Base-by-base conservation (phyloP, 2,113 vertebrate species). In the Hoplias malabaricus region DNA sequence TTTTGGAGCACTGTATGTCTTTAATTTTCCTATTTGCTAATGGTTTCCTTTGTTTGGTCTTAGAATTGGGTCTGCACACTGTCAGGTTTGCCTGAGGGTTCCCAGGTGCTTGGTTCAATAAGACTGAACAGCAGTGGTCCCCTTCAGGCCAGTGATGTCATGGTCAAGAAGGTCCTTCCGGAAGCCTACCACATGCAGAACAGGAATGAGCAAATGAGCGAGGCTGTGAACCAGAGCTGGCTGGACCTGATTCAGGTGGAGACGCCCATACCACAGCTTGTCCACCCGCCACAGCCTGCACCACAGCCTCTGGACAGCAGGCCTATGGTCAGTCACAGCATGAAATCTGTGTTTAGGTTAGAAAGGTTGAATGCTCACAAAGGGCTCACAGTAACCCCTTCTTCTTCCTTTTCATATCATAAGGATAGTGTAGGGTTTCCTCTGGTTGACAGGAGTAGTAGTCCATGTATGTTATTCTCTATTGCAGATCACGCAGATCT, bases 401-500 rank as follows among this genome's bases (percentile, higher is more conserved):
- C n/a, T n/a, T n/a, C n/a, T n/a, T n/a, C n/a, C n/a, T n/a, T n/a
- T n/a, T n/a, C n/a, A n/a, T n/a, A n/a, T n/a, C n/a, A n/a, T n/a
- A n/a, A n/a, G n/a, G n/a, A n/a, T n/a, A n/a, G n/a, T n/a, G n/a
- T n/a, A n/a, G n/a, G n/a, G n/a, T n/a, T n/a, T n/a, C n/a, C n/a
- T n/a, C n/a, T n/a, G n/a, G n/a, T n/a, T n/a, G n/a, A n/a, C n/a
- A n/a, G n/a, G n/a, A n/a, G n/a, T n/a, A n/a, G n/a, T n/a, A n/a
- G n/a, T 36, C 29, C 0, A 3, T 56, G 21, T 73, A 23, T 63
- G 23, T 10, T 31, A 11, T 40, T 29, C 34, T n/a, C 19, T 33
- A 0, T 53, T 48, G 38, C 21, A 87, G 84, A 84, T 83, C 53
- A 70, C 69, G 1, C 73, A 82, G 77, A 81, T 70, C 43, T 83